phyloP scores from a whole-genome alignment of 2,888 invertebrate genomes.

The Drosophila emarginata region DNA sequence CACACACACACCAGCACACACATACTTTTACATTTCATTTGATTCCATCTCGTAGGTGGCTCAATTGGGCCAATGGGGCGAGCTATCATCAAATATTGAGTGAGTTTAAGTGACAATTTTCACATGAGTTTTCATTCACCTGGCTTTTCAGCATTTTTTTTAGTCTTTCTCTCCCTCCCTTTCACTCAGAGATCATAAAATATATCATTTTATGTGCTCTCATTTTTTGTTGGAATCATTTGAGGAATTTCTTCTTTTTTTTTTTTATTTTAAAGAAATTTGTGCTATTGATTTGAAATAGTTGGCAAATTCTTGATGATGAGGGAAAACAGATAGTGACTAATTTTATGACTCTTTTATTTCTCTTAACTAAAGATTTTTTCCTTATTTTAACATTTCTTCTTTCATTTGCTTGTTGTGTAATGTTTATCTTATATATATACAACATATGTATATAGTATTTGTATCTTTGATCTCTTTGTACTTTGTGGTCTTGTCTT shows the following conservation, averaged over 20 bases:
- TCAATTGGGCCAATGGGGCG: conserved; percentile 52
- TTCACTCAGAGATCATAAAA: conserved; percentile 54
- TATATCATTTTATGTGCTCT: conserved; percentile 36
- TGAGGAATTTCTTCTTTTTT: conserved; percentile 30
- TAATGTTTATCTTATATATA: conserved; percentile 31
- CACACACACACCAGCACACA: too few relatives aligned
- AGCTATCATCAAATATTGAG: conserved; percentile 62
- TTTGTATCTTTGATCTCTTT: conserved; percentile 52
- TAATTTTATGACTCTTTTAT: conserved; percentile 50
- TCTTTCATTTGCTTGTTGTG: neutral
- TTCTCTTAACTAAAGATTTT: neutral
- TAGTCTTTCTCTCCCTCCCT: neutral
- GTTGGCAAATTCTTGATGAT: conserved; percentile 35
- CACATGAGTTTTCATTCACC: conserved; percentile 58
- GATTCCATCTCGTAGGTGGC: conserved; percentile 66
- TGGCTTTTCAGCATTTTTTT: conserved; percentile 8
- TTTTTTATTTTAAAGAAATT: conserved; percentile 32
- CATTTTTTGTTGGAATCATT: neutral
- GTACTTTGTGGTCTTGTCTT: conserved; percentile 40
- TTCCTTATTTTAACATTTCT: neutral
- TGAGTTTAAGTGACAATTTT: conserved; percentile 67
- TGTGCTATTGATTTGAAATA: conserved; percentile 39
- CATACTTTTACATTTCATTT: neutral
- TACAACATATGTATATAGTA: conserved; percentile 38
- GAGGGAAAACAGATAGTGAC: conserved; percentile 59